Conservation (phyloP, 1,140 invertebrate genomes). For the Ridgeia piscesae region DNA sequence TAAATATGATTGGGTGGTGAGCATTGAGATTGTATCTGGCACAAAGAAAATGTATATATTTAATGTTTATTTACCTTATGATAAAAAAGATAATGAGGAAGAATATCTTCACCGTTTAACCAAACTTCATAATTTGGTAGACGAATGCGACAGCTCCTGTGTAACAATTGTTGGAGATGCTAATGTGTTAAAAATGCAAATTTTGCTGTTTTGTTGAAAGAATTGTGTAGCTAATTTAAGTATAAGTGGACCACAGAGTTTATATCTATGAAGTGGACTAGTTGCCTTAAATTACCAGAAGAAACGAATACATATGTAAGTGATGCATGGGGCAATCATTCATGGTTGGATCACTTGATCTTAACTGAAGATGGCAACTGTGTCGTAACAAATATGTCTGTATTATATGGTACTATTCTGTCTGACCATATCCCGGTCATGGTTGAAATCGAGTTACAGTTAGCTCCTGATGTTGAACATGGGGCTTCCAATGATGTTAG, state of each 20-base stretch:
- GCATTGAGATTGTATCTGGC: too few species aligned
- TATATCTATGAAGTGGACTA: too few species aligned
- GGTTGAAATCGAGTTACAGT: not conserved
- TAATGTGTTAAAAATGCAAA: slow-evolving; percentile 12
- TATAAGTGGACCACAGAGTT: too few species aligned
- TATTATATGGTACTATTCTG: slow-evolving; percentile 9
- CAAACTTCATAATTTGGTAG: too few species aligned
- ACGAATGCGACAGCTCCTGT: too few species aligned
- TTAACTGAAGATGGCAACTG: slow-evolving; percentile 7
- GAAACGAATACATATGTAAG: slow-evolving; percentile 10
- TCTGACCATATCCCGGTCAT: not conserved
- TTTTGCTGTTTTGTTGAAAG: slow-evolving; percentile 17
- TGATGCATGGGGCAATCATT: slow-evolving; percentile 7
- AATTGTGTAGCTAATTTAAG: slow-evolving; percentile 2
- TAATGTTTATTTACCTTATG: too few species aligned
- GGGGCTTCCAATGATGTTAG: not conserved
- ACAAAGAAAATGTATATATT: too few species aligned
- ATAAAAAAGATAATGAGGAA: too few species aligned
- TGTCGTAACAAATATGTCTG: not conserved
- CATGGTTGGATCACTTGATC: slow-evolving; percentile 16
- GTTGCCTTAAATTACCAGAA: slow-evolving; percentile 19
- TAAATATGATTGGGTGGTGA: too few species aligned
- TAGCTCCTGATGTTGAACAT: slow-evolving; percentile 14
- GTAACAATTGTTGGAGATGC: slow-evolving; percentile 10
- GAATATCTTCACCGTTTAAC: too few species aligned